Percentiles rank a stretch among this genome's conserved stretches.
These are phyloP conservation scores for rat (Rattus norvegicus) DNA, from an alignment of 2,113 vertebrate genomes.

Conservation along the genomic window GRCr8 NC_086034.1:53840001-53840500, in stretches of 20 bases:
- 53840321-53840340: not conserved
- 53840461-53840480: too few relatives aligned
- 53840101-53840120: not conserved
- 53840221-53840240: not conserved
- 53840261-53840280: conserved; percentile 9
- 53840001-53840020: not conserved
- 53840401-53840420: not conserved
- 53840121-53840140: not conserved
- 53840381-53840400: not conserved
- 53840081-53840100: not conserved
- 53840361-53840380: not conserved
- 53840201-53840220: not conserved
- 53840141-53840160: not conserved
- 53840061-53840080: not conserved
- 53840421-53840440: not conserved
- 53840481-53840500: not conserved
- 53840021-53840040: not conserved
- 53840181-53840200: not conserved
- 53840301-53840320: conserved; percentile 22
- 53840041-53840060: not conserved
- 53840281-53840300: not conserved
- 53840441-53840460: not conserved
- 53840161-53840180: not conserved
- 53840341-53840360: not conserved
- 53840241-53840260: not conserved